Base-by-base conservation (phyloP, 2,888 invertebrate species). In the Hyppa rectilinea region DNA sequence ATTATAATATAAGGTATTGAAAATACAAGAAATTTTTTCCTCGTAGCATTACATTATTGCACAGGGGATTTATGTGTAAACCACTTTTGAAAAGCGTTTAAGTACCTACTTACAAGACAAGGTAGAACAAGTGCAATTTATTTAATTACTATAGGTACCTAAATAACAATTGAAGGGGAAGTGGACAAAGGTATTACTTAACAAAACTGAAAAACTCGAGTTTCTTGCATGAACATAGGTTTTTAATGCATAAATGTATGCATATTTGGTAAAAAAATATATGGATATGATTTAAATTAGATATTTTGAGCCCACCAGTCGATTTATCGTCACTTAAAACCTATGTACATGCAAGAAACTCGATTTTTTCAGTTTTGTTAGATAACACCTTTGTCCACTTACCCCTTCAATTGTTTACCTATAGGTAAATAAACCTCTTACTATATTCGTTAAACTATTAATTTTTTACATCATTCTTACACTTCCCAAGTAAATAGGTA, bases 1-100 rank as follows among this genome's bases (percentile, higher is more conserved):
- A 36, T 0, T 10, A 17, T 4, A 58, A n/a, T n/a, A n/a, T n/a
- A n/a, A n/a, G 29, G 38, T 40, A 53, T 58, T 49, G 23, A 31
- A 65, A 52, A 62, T 62, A 10, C 17, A 34, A 60, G 2, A 4
- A 62, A 43, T 52, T 2, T 31, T 78, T 74, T 68, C 60, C 64
- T 75, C 29, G 29, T 50, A 29, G 36, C 6, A 26, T 49, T 55
- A 20, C 43, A 12, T 10, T 26, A 50, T 71, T 67, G 45, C 49
- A 61, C 49, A 17, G 17, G 53, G 55, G 50, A 70, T 61, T 64
- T 56, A 62, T 49, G 53, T 36, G 40, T 62, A 43, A 45, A 66
- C 47, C 59, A 52, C 38, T 69, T 66, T 71, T 43, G 43, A 58
- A 49, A 52, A 45, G 23, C 17, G 2, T 40, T 53, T 49, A 47